Base-by-base conservation (phyloP, 2,888 invertebrate species). In the Cordylochernes scorpioides region DNA sequence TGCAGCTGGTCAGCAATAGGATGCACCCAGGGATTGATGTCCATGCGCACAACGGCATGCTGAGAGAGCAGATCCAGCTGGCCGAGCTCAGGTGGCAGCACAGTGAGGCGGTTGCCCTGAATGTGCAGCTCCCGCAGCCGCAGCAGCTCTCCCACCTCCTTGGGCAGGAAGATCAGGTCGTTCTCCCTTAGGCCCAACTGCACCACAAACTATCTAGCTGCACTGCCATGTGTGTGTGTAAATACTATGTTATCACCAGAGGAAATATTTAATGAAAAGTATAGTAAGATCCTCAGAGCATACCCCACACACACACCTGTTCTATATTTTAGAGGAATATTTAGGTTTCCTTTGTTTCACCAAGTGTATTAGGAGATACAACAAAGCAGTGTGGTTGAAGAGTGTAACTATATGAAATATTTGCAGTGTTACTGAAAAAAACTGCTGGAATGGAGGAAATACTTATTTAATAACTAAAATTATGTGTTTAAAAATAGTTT, bases 11-110 rank as follows among this genome's bases (percentile, higher is more conserved):
- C 94, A 24, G 75, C 73, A 39, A 97, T 86, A 6, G 88, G 91
- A 15, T 73, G 70, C 15, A 91, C 77, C 86, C 94, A 94, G 35
- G 82, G 86, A 59, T 97, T 99, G 45, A 84, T 80, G 49, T 88
- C 88, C 58, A 88, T 65, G 45, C 75, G 67, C 48, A 86, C 62
- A 24, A 82, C 75, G 9, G 88, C 78, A 52, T 91, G 88, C 47
- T 73, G 75, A 42, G 84, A 75, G 12, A 77, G 67, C 45, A 97
- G 60, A 52, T 97, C 97, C 39, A 97, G 56, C 42, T 46, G 52
- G 68, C 73, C 80, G 34, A 94, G 64, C 59, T 94, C 91, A 2
- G 94, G 94, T 4, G 97, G 97, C 39, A 97, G 57, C 68, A 61
- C 57, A 10, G 57, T 56, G 19, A 62, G 46, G 22, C 62, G 50